A percentile compares a stretch with the other conserved stretches of the same genome.
These are phyloP conservation scores for Cephus runcator DNA, from an alignment of 2,888 invertebrate species.

Conservation along the genomic window DNA sequence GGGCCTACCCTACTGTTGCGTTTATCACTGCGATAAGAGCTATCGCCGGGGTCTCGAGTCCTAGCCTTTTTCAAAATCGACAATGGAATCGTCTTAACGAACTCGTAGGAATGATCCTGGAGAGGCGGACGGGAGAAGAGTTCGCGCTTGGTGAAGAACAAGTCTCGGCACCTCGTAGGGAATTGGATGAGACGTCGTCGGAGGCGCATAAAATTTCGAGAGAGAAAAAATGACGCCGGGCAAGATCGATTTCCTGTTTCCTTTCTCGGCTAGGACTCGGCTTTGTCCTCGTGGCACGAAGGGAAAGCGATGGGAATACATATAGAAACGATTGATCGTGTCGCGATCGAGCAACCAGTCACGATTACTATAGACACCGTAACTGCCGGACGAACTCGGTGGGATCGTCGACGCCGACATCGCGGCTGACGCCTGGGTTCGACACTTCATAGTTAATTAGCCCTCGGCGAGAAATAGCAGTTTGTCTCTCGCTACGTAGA, in stretches of 20 bases:
- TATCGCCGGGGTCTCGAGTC: conserved; percentile 6
- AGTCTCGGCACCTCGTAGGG: neutral
- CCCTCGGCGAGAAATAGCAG: conserved; percentile 46
- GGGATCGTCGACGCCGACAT: neutral
- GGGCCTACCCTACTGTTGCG: conserved; percentile 20
- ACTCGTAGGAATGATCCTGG: neutral
- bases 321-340: conserved; percentile 1
- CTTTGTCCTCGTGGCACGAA: conserved; percentile 13
- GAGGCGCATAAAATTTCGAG: conserved; percentile 7
- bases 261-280: conserved; percentile 1
- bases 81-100: neutral
- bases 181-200: neutral
- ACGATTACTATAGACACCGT: neutral
- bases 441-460: conserved; percentile 56
- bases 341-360: neutral
- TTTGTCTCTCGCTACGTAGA: conserved; percentile 44
- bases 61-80: neutral
- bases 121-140: neutral
- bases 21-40: conserved; percentile 23
- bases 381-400: neutral
- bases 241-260: neutral
- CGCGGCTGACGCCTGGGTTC: conserved; percentile 36
- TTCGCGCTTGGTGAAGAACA: neutral
- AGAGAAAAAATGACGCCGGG: conserved; percentile 3
- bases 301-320: conserved; percentile 8